phyloP scores from a whole-genome alignment of 2,888 invertebrate species.

The Artemia sinica region DNA sequence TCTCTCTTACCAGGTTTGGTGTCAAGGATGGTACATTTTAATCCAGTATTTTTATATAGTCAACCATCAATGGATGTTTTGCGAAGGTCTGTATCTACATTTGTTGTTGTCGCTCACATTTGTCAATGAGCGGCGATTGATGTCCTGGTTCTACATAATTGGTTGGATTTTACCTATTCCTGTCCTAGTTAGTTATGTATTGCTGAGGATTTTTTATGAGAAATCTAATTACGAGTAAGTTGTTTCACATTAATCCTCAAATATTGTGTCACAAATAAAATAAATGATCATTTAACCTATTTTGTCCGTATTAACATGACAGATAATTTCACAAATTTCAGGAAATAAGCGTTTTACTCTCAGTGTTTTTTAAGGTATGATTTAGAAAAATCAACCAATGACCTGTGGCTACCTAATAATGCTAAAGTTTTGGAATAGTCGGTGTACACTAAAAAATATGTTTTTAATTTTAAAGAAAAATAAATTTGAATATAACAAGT shows the following conservation, averaged over 20 bases:
- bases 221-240: not conserved
- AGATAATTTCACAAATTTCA: no score
- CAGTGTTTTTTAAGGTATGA: no score
- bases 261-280: no score
- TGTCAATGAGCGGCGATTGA: slow-evolving; percentile 64
- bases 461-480: no score
- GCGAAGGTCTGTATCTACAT: slow-evolving; percentile 81
- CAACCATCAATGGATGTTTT: slow-evolving; percentile 93
- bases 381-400: no score
- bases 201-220: slow-evolving; percentile 9
- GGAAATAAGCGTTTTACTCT: no score
- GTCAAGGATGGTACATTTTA: slow-evolving; percentile 58
- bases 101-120: slow-evolving; percentile 80
- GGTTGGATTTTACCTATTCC: slow-evolving; percentile 63
- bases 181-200: slow-evolving; percentile 20
- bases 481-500: no score
- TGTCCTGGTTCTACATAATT: slow-evolving; percentile 59
- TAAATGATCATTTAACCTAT: no score
- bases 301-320: no score
- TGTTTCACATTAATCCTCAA: not conserved
- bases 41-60: slow-evolving; percentile 74
- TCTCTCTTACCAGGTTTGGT: slow-evolving; percentile 45
- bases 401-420: no score
- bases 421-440: no score
- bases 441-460: no score